Evolutionary conservation across 2,797 vertebrate genomes (phyloP).

Genomic region (Myotis planiceps): DNA sequence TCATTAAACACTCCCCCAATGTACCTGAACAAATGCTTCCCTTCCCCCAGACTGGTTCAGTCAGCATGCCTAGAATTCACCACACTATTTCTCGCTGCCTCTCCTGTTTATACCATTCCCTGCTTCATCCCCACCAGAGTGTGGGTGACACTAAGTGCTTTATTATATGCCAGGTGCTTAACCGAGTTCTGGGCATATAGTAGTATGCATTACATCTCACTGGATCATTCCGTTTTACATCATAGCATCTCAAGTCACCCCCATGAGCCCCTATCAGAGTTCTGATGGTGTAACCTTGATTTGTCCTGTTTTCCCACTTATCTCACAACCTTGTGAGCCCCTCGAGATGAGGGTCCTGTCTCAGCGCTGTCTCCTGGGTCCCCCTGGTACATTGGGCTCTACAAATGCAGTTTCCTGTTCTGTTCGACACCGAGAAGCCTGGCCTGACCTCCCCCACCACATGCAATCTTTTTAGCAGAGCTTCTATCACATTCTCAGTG

Average conservation of each 20-base stretch:
- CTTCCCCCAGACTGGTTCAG: constrained; percentile 44
- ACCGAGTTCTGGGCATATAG: rapidly evolving
- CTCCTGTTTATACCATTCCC: neutral
- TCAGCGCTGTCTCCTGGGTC: neutral
- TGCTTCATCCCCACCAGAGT: neutral
- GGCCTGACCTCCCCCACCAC: neutral
- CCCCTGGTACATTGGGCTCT: no score
- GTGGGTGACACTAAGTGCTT: neutral
- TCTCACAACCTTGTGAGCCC: neutral
- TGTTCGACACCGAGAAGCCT: neutral
- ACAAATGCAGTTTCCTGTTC: neutral
- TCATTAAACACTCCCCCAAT: neutral
- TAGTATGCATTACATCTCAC: neutral
- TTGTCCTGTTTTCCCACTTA: neutral
- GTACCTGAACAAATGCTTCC: neutral
- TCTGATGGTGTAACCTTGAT: neutral
- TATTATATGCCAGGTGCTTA: neutral
- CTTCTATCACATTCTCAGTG: neutral
- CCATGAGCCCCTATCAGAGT: neutral
- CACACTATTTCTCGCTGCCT: constrained; percentile 47
- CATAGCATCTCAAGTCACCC: neutral
- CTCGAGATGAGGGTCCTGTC: neutral
- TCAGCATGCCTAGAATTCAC: constrained; percentile 64
- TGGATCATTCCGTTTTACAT: neutral
- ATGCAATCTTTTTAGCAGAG: constrained; percentile 16